Conservation (phyloP, 1,140 invertebrate species). For the Lysiphlebus fabarum region DNA sequence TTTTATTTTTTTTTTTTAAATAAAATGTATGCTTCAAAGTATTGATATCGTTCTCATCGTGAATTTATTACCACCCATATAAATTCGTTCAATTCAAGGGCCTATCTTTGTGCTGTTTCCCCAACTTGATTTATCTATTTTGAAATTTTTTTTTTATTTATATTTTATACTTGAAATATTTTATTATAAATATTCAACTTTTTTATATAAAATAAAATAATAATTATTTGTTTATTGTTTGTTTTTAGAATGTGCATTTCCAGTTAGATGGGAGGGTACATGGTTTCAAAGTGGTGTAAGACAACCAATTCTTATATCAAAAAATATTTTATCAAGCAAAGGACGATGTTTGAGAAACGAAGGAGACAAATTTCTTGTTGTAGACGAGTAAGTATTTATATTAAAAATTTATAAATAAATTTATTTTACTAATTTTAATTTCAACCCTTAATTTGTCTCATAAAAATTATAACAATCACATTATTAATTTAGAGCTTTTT, state of each 20-base stretch:
- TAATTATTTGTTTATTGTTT: neutral
- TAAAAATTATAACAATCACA: too few species aligned
- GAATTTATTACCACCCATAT: slow-evolving; percentile 18
- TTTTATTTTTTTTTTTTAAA: too few species aligned
- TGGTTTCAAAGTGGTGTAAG: slow-evolving; percentile 84
- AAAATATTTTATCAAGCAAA: slow-evolving; percentile 73
- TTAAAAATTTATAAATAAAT: neutral
- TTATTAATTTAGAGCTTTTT: too few species aligned
- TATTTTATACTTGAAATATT: slow-evolving; percentile 26
- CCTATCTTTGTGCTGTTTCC: slow-evolving; percentile 18
- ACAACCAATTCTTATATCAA: slow-evolving; percentile 74
- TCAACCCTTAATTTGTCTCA: too few species aligned
- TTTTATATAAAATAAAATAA: neutral
- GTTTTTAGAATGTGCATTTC: slow-evolving; percentile 69
- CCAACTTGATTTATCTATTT: slow-evolving; percentile 16
- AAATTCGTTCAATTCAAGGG: slow-evolving; percentile 19
- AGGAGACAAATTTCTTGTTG: slow-evolving; percentile 79
- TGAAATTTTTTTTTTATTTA: slow-evolving; percentile 17
- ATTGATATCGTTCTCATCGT: slow-evolving; percentile 24
- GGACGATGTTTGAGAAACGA: slow-evolving; percentile 75
- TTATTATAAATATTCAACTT: slow-evolving; percentile 23
- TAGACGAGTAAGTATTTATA: slow-evolving; percentile 70
- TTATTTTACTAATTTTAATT: too few species aligned
- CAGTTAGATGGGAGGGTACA: slow-evolving; percentile 72
- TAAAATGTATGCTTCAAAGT: slow-evolving; percentile 20